Conservation (phyloP, 2,797 vertebrate species). For the Sciurus vulgaris region DNA sequence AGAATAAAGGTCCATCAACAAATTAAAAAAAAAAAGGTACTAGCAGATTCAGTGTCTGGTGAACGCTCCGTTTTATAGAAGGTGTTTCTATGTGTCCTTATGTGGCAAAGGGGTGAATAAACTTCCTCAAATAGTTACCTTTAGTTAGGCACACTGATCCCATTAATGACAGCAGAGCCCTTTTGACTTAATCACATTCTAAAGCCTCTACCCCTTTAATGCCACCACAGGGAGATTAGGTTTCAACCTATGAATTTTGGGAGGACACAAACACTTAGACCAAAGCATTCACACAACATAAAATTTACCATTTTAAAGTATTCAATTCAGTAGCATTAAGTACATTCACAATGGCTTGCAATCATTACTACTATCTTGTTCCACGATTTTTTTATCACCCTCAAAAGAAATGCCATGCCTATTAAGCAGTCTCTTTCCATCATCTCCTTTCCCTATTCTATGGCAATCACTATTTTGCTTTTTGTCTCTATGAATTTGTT, state of each 20-base stretch:
- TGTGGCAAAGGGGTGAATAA: not conserved
- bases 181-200: not conserved
- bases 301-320: not conserved
- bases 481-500: not conserved
- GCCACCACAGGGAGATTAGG: not conserved
- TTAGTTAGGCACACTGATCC: not conserved
- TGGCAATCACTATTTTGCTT: not conserved
- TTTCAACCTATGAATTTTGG: not conserved
- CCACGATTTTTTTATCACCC: not conserved
- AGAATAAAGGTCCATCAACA: too few relatives aligned
- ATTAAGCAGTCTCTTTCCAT: not conserved
- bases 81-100: not conserved
- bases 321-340: not conserved
- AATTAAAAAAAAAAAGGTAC: not conserved
- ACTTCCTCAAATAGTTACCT: not conserved
- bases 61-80: not conserved
- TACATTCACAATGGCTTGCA: not conserved
- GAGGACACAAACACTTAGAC: not conserved
- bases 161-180: not conserved
- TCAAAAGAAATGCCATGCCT: not conserved
- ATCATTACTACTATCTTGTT: not conserved
- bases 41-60: not conserved
- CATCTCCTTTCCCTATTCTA: not conserved
- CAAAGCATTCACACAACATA: too few relatives aligned
- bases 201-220: not conserved